These are phyloP conservation scores for Steinernema carpocapsae DNA, from an alignment of 2,888 invertebrate genomes.

Conservation along the genomic window DNA sequence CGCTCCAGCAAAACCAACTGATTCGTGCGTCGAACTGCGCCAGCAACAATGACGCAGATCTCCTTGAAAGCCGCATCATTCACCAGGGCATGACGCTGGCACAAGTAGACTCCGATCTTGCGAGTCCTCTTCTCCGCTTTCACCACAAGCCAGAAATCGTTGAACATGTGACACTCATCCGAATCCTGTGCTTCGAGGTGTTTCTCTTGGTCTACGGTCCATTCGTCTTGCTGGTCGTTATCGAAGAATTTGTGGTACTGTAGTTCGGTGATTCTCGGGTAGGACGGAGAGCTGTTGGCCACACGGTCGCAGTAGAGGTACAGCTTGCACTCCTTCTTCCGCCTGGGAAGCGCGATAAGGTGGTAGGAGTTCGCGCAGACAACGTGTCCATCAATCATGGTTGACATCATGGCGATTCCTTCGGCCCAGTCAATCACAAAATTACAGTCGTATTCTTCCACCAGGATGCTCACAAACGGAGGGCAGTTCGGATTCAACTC, in stretches of 20 bases:
- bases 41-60: slow-evolving; percentile 29
- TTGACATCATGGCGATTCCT: not conserved
- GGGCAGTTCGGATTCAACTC: not conserved
- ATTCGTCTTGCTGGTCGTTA: slow-evolving; percentile 16
- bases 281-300: not conserved
- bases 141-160: slow-evolving; percentile 64
- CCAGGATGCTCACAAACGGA: slow-evolving; percentile 1
- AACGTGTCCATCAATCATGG: slow-evolving; percentile 1
- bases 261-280: not conserved
- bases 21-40: slow-evolving; percentile 45
- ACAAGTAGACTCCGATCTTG: slow-evolving; percentile 45
- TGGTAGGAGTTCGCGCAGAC: slow-evolving; percentile 22
- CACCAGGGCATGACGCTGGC: slow-evolving; percentile 46
- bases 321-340: not conserved
- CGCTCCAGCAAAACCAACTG: slow-evolving; percentile 56
- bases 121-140: slow-evolving; percentile 45
- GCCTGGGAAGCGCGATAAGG: not conserved
- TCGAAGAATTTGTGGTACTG: not conserved
- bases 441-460: slow-evolving; percentile 9
- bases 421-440: slow-evolving; percentile 28
- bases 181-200: not conserved
- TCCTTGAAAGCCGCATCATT: slow-evolving; percentile 35
- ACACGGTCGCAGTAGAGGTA: slow-evolving; percentile 17
- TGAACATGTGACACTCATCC: slow-evolving; percentile 34
- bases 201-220: slow-evolving; percentile 24